Conservation (phyloP, 1,140 invertebrate genomes). For the Scaptomyza graminum region DNA sequence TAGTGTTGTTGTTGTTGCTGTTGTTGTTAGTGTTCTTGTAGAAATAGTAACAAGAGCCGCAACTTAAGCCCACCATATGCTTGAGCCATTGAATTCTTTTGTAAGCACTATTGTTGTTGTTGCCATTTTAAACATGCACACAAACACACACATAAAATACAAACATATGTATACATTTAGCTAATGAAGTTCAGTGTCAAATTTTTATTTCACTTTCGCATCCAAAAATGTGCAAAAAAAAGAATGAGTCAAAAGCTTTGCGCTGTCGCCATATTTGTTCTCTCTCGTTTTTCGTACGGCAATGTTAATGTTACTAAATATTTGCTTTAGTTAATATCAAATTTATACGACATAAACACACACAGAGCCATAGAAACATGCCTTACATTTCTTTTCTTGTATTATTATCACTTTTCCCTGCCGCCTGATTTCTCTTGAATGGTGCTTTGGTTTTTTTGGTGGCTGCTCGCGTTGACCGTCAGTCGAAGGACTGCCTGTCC, state of each 20-base stretch:
- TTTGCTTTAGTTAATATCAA: conserved; percentile 11
- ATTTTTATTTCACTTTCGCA: conserved; percentile 67
- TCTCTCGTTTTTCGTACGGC: conserved; percentile 11
- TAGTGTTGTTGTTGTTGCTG: background rate
- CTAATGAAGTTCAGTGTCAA: conserved; percentile 77
- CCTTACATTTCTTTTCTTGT: conserved; percentile 42
- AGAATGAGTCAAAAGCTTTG: conserved; percentile 30
- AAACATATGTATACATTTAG: conserved; percentile 20
- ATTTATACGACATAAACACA: background rate
- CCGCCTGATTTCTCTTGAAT: conserved; percentile 18
- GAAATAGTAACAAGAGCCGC: conserved; percentile 15
- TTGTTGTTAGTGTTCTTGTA: conserved; percentile 7
- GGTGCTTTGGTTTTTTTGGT: conserved; percentile 51
- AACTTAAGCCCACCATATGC: conserved; percentile 58
- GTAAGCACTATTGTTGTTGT: conserved; percentile 18
- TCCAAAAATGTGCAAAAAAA: conserved; percentile 10
- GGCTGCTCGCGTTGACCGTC: conserved; percentile 76
- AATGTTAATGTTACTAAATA: conserved; percentile 26
- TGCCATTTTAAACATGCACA: conserved; percentile 24
- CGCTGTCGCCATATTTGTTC: conserved; percentile 41
- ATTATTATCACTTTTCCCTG: conserved; percentile 26
- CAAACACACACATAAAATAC: conserved; percentile 6
- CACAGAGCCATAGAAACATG: background rate
- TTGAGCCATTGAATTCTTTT: conserved; percentile 40
- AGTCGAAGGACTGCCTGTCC: conserved; percentile 80